Evolutionary conservation across 2,888 invertebrate genomes (phyloP).

Genomic region (Chaetogeoica ovagalla): DNA sequence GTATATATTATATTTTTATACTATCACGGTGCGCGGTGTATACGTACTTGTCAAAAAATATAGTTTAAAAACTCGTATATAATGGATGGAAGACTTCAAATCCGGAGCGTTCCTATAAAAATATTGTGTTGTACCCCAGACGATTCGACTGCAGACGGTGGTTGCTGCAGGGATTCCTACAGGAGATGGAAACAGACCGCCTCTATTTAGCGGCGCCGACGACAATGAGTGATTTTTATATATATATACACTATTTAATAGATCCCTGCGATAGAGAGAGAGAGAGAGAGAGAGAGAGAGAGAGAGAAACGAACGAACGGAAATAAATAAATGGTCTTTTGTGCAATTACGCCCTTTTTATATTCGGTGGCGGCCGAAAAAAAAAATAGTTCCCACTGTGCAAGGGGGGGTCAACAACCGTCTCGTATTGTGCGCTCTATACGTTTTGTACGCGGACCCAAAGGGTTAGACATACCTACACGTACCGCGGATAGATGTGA

Average conservation of each 20-base stretch:
- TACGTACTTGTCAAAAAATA: constrained; percentile 41
- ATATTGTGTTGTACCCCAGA: too few relatives aligned
- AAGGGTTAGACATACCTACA: constrained; percentile 23
- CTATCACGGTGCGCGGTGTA: too few relatives aligned
- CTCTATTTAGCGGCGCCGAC: constrained; percentile 53
- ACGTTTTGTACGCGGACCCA: not conserved
- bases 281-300: too few relatives aligned
- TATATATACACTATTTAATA: not conserved
- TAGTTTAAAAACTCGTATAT: constrained; percentile 39
- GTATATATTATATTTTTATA: not conserved
- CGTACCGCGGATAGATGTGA: not conserved
- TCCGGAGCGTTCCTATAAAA: not conserved
- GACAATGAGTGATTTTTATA: constrained; percentile 46
- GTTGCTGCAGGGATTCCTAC: not conserved
- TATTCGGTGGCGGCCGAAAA: not conserved
- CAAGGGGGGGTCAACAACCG: constrained; percentile 47
- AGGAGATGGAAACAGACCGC: constrained; percentile 51
- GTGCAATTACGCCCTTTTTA: constrained; percentile 50
- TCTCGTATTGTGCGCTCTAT: constrained; percentile 24
- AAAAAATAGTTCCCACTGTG: constrained; percentile 42
- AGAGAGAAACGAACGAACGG: constrained; percentile 11
- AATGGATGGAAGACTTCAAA: constrained; percentile 26
- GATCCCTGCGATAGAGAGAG: constrained; percentile 40
- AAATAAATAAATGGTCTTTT: constrained; percentile 53
- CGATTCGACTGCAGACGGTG: not conserved